Conservation (phyloP, 2,113 vertebrate species). For the Phaethon lepturus region DNA sequence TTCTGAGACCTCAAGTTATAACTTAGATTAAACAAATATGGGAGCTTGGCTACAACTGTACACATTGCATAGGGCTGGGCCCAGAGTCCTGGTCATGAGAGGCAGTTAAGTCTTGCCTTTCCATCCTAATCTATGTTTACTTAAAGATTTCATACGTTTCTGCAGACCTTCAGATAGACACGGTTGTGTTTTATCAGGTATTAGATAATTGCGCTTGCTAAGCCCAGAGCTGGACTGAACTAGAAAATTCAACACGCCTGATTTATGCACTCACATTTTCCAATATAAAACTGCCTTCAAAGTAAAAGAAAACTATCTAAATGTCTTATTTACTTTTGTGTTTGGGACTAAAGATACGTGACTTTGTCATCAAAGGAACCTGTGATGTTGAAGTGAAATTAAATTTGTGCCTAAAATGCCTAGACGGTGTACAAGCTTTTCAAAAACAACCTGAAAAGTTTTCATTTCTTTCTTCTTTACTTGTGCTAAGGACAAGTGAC, state of each 20-base stretch:
- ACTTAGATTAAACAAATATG: background rate
- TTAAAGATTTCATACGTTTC: background rate
- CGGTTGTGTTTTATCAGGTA: background rate
- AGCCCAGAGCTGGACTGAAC: background rate
- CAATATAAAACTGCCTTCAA: conserved; percentile 64
- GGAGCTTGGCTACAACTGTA: background rate
- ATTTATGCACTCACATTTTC: conserved; percentile 29
- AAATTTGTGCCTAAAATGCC: conserved; percentile 73
- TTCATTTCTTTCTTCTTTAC: conserved; percentile 57
- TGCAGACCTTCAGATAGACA: background rate
- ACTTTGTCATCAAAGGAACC: conserved; percentile 70
- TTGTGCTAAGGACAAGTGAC: conserved; percentile 50
- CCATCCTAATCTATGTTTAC: background rate
- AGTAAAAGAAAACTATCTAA: conserved; percentile 67
- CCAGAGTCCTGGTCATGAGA: background rate
- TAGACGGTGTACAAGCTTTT: conserved; percentile 66
- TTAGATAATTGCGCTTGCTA: background rate
- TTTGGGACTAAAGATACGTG: conserved; percentile 65
- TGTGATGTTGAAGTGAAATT: conserved; percentile 69
- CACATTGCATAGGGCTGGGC: background rate
- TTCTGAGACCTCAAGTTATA: background rate
- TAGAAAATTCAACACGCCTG: background rate
- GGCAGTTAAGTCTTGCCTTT: background rate
- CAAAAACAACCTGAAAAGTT: conserved; percentile 65
- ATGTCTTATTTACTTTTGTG: conserved; percentile 71